A percentile compares a stretch with the other conserved stretches of the same genome.
These are phyloP conservation scores for Peromyscus melanophrys DNA, from an alignment of 2,797 vertebrate genomes.

Conservation along the genomic window DNA sequence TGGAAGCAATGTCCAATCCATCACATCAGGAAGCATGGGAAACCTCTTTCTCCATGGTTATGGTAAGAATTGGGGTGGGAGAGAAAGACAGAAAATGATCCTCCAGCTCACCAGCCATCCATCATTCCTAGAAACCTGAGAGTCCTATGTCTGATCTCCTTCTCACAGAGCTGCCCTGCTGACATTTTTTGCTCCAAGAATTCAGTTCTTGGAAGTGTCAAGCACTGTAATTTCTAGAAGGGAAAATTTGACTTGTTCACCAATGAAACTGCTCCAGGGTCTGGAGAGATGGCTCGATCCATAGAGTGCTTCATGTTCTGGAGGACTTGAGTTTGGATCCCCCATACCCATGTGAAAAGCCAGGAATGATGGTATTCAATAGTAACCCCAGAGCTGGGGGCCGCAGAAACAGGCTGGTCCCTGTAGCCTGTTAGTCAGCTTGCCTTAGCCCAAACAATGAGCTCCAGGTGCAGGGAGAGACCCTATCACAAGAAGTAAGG, in stretches of 20 bases:
- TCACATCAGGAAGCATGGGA: neutral
- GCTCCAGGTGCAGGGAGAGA: neutral
- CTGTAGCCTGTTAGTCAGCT: neutral
- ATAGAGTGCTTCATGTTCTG: neutral
- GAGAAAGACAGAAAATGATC: neutral
- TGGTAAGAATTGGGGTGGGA: neutral
- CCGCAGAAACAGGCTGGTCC: neutral
- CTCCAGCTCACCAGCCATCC: slow-evolving; percentile 8
- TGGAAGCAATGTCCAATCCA: neutral
- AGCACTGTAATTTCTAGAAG: neutral
- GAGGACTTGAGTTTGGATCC: neutral
- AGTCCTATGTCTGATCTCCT: neutral
- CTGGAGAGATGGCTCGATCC: neutral
- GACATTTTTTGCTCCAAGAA: slow-evolving; percentile 32
- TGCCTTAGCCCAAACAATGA: neutral
- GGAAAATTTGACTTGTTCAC: slow-evolving; percentile 16
- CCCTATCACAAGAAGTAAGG: neutral
- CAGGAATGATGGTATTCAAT: neutral
- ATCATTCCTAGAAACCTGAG: neutral
- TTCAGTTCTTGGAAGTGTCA: slow-evolving; percentile 20
- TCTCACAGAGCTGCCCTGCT: neutral
- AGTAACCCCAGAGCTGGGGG: neutral
- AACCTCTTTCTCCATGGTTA: slow-evolving; percentile 9
- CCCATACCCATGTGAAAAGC: neutral
- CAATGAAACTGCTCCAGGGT: neutral